A percentile compares a stretch with the other conserved stretches of the same genome.
phyloP scores from a whole-genome alignment of 2,797 vertebrate species.

The Pseudomugil gertrudae region DNA sequence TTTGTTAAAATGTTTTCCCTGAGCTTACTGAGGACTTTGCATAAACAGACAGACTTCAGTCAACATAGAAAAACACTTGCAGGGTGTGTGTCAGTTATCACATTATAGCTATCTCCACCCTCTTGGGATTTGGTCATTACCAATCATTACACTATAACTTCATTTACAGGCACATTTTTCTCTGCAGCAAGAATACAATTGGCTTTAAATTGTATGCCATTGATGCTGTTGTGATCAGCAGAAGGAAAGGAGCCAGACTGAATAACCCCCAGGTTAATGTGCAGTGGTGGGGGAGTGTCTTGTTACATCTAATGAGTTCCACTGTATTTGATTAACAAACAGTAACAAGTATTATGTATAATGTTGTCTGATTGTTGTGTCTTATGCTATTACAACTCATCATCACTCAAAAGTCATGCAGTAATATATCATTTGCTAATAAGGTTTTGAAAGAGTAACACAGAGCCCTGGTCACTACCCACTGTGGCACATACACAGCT shows the following conservation, averaged over 20 bases:
- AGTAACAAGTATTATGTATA: constrained; percentile 67
- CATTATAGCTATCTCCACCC: constrained; percentile 6
- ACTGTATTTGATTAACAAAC: constrained; percentile 72
- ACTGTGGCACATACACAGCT: constrained; percentile 3
- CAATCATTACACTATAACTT: neutral
- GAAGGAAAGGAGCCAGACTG: constrained; percentile 53
- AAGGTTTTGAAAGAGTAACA: constrained; percentile 46
- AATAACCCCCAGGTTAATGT: constrained; percentile 69
- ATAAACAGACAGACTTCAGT: constrained; percentile 46
- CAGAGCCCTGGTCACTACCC: constrained; percentile 34
- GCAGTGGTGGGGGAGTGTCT: constrained; percentile 62
- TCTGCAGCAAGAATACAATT: neutral
- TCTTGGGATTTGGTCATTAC: neutral
- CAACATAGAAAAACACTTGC: constrained; percentile 14
- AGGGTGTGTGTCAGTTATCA: constrained; percentile 4
- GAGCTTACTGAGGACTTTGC: constrained; percentile 8
- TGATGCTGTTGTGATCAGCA: constrained; percentile 36
- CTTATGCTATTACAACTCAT: constrained; percentile 53
- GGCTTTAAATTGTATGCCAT: constrained; percentile 14
- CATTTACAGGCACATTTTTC: constrained; percentile 10
- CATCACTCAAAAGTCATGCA: constrained; percentile 51
- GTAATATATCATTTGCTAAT: constrained; percentile 55
- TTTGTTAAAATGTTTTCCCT: constrained; percentile 41
- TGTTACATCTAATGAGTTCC: constrained; percentile 66
- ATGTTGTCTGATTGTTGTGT: constrained; percentile 67